phyloP scores from a whole-genome alignment of 2,888 invertebrate species.

The Octodonta nipae region DNA sequence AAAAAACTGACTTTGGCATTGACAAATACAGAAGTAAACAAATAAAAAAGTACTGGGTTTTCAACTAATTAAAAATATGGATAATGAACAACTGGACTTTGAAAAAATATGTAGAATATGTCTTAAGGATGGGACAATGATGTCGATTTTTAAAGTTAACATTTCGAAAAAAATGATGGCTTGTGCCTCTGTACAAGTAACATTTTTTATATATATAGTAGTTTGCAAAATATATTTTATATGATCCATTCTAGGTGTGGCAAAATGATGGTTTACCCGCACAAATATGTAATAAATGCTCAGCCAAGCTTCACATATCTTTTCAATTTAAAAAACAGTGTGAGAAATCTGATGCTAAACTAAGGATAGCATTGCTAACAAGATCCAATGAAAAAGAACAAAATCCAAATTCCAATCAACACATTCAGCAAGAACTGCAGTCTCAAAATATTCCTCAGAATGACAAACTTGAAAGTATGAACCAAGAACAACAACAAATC shows the following conservation, averaged over 20 bases:
- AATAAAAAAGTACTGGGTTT: too few relatives aligned
- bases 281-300: conserved; percentile 37
- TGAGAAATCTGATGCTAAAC: conserved; percentile 35
- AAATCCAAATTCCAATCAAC: background rate
- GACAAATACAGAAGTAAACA: too few relatives aligned
- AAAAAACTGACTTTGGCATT: too few relatives aligned
- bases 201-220: too few relatives aligned
- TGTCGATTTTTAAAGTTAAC: conserved; percentile 37
- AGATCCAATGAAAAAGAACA: conserved; percentile 6
- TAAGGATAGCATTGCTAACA: conserved; percentile 28
- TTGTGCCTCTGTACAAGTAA: conserved; percentile 36
- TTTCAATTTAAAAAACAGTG: conserved; percentile 38
- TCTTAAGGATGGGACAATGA: conserved; percentile 32
- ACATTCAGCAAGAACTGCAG: background rate
- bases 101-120: conserved; percentile 35
- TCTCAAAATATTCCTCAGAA: background rate
- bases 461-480: conserved; percentile 4
- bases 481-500: conserved; percentile 15
- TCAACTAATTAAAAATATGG: too few relatives aligned
- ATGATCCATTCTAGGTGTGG: conserved; percentile 32
- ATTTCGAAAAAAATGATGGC: conserved; percentile 38
- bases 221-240: too few relatives aligned
- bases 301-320: conserved; percentile 35
- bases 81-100: too few relatives aligned
- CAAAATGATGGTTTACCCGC: conserved; percentile 36